Percentiles rank a stretch among this genome's conserved stretches.
Evolutionary conservation across 2,888 invertebrate genomes (phyloP).

Genomic region (Schizotus pectinicornis): DNA sequence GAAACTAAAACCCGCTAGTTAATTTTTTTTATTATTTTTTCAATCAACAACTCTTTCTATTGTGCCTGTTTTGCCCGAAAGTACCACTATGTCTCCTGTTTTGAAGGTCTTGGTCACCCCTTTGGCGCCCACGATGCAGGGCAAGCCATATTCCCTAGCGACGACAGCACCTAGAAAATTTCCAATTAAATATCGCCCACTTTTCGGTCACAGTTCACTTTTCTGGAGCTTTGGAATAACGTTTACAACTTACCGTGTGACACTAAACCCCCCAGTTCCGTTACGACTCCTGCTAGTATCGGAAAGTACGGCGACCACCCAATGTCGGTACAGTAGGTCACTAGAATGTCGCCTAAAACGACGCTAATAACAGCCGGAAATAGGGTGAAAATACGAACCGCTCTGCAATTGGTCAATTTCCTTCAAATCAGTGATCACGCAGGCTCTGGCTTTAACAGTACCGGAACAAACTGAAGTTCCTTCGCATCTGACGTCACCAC

Average conservation of each 20-base stretch:
- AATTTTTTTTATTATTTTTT: too few relatives aligned
- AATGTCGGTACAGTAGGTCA: constrained; percentile 80
- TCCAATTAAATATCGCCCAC: too few relatives aligned
- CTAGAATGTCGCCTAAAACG: constrained; percentile 71
- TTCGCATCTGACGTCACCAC: constrained; percentile 29
- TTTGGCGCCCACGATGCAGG: constrained; percentile 78
- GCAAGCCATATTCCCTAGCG: constrained; percentile 82
- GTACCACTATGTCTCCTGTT: constrained; percentile 69
- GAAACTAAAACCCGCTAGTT: too few relatives aligned
- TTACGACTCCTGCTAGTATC: constrained; percentile 76
- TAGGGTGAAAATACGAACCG: constrained; percentile 38
- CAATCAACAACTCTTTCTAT: constrained; percentile 19
- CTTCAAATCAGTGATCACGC: constrained; percentile 73
- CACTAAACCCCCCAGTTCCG: constrained; percentile 82
- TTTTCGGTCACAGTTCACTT: too few relatives aligned
- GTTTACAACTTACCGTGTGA: constrained; percentile 76
- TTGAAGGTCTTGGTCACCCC: constrained; percentile 71
- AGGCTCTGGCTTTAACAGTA: constrained; percentile 70
- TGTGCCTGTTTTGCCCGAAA: constrained; percentile 62
- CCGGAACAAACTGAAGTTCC: constrained; percentile 79
- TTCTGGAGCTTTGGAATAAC: too few relatives aligned
- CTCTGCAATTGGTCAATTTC: constrained; percentile 58
- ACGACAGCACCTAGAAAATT: constrained; percentile 76
- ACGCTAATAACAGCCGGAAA: neutral
- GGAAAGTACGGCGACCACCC: constrained; percentile 89